A percentile compares a stretch with the other conserved stretches of the same genome.
Evolutionary conservation across 1,140 invertebrate species (phyloP).

Genomic region (Liolophura sinensis): DNA sequence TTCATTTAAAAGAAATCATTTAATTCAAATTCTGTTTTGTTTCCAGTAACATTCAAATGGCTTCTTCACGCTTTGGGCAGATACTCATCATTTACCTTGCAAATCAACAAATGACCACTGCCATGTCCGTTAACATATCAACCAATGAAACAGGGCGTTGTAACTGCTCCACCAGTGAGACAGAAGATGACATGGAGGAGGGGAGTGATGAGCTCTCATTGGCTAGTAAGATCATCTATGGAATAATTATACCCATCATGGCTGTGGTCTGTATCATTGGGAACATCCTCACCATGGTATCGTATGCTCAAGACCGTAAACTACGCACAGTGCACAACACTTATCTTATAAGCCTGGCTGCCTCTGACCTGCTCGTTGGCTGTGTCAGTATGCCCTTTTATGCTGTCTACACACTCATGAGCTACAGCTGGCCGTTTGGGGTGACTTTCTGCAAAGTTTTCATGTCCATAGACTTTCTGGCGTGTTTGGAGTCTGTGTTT

Average conservation of each 20-base stretch:
- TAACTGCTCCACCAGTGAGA: no score
- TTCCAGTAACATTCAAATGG: no score
- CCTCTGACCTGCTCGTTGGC: constrained; percentile 72
- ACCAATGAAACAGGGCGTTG: no score
- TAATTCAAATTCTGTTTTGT: no score
- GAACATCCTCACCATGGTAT: constrained; percentile 65
- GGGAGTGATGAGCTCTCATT: constrained; percentile 3
- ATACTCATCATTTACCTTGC: no score
- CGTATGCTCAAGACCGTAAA: constrained; percentile 57
- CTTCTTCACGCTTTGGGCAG: no score
- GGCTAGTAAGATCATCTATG: constrained; percentile 12
- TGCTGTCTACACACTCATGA: constrained; percentile 57
- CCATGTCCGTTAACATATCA: no score
- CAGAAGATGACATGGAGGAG: no score
- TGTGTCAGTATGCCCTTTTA: constrained; percentile 74
- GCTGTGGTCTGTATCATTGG: constrained; percentile 64
- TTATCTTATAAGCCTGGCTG: constrained; percentile 69
- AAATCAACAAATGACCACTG: no score
- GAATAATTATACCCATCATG: constrained; percentile 13
- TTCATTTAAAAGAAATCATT: no score
- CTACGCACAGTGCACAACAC: constrained; percentile 70
- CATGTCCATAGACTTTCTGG: constrained; percentile 24
- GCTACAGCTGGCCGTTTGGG: constrained; percentile 20
- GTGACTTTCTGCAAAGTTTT: constrained; percentile 20
- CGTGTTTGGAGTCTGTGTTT: constrained; percentile 23